Base-by-base conservation (phyloP, 2,888 invertebrate species). In the Cheilosia pagana region DNA sequence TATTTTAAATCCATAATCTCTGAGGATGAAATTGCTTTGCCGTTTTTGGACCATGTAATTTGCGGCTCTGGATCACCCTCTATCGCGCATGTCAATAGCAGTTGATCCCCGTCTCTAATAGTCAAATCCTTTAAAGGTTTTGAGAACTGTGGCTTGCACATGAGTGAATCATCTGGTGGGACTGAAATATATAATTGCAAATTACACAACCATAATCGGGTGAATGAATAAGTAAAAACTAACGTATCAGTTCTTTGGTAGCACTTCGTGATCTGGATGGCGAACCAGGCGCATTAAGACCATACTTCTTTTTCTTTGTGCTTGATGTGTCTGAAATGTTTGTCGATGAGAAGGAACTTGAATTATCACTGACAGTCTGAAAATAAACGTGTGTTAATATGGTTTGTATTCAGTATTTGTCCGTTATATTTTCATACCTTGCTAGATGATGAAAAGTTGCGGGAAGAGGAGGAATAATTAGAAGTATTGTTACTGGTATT, bases 51-150 rank as follows among this genome's bases (percentile, higher is more conserved):
- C 98, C 98, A 98, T 87, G 95, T 94, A 52, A 98, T 95, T 90
- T 97, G 95, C 0, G 98, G 98, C 91, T 97, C 98, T 57, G 98
- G 98, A 92, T 98, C 98, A 14, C 98, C 98, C 87, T 95, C 95
- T 63, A 98, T 96, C 87, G 96, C 95, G 87, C 96, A 97, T 14
- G 95, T 95, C 87, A 99, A 93, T 88, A 96, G 94, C 74, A 98
- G 93, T 79, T 95, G 95, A 85, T 97, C 96, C n/a, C 98, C 98
- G 92, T 98, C 98, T 45, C 94, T 94, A 41, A 98, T 94, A n/a
- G 93, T 94, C 62, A 96, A 90, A 90, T 96, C 95, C 87, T 94
- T 94, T 35, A 98, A 93, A 21, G 95, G 94, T 88, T 96, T 95
- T 0, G 95, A 95, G 91, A 98, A 98, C 88, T 95, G 94, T 0